phyloP scores from a whole-genome alignment of 64 coral and sea anemone species.

The Trachythela sp. region DNA sequence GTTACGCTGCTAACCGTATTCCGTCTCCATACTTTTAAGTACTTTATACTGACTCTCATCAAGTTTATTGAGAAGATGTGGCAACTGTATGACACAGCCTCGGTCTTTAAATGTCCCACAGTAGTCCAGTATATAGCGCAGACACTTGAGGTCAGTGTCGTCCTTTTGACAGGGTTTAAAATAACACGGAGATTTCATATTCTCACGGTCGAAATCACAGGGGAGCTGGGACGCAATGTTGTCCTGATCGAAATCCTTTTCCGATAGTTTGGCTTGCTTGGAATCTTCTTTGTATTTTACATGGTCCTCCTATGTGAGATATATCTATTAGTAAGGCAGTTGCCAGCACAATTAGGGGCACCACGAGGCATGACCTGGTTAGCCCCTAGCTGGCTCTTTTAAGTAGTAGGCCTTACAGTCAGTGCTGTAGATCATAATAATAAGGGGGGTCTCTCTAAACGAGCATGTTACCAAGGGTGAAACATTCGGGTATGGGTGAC shows the following conservation, averaged over 20 bases:
- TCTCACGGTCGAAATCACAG: conserved; percentile 86
- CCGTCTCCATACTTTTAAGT: conserved; percentile 43
- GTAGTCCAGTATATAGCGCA: conserved; percentile 79
- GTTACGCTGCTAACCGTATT: not conserved
- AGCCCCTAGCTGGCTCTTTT: too few relatives aligned
- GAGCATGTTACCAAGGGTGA: too few relatives aligned
- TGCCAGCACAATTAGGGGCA: too few relatives aligned
- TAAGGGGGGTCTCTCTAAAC: too few relatives aligned
- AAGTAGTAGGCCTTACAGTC: too few relatives aligned
- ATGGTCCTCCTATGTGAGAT: not conserved
- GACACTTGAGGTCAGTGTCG: conserved; percentile 47
- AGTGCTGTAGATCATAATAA: too few relatives aligned
- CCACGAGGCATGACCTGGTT: too few relatives aligned
- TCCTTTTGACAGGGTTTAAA: conserved; percentile 34
- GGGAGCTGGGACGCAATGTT: not conserved
- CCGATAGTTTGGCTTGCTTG: not conserved
- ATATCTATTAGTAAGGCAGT: too few relatives aligned
- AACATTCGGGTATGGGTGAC: too few relatives aligned
- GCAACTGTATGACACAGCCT: conserved; percentile 77
- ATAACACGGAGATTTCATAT: conserved; percentile 71
- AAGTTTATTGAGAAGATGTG: conserved; percentile 78
- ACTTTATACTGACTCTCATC: conserved; percentile 35
- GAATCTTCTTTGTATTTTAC: not conserved
- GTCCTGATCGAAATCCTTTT: not conserved
- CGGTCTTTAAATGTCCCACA: conserved; percentile 69